These are phyloP conservation scores for Triplophysa bombifrons DNA, from an alignment of 2,797 vertebrate genomes.

Conservation along the genomic window DNA sequence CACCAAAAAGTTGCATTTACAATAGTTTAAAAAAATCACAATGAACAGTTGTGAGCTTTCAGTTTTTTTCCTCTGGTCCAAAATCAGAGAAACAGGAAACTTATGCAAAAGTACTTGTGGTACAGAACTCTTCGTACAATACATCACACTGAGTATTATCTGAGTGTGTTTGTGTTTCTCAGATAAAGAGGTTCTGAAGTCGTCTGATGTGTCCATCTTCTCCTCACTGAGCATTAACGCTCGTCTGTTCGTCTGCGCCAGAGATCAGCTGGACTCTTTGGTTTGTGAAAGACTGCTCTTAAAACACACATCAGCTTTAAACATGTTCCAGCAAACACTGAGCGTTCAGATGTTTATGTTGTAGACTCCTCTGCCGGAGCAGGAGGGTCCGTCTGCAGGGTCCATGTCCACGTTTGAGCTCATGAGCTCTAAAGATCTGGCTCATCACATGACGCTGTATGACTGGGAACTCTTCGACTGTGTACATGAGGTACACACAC, in stretches of 20 bases:
- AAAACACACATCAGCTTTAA: conserved; percentile 23
- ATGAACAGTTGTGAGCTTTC: too few relatives aligned
- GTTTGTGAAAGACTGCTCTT: conserved; percentile 72
- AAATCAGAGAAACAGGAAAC: too few relatives aligned
- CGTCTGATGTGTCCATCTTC: conserved; percentile 93
- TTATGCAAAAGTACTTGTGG: too few relatives aligned
- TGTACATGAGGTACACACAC: conserved; percentile 87
- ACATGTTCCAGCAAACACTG: conserved; percentile 4
- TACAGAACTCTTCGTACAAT: too few relatives aligned
- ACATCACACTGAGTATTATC: too few relatives aligned
- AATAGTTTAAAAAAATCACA: too few relatives aligned
- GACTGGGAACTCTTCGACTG: conserved; percentile 99
- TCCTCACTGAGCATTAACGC: conserved; percentile 93
- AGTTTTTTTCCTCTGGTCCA: too few relatives aligned
- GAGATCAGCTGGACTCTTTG: conserved; percentile 92
- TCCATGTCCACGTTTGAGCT: conserved; percentile 90
- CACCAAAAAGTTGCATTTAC: too few relatives aligned
- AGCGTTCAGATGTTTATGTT: neutral
- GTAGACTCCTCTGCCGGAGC: conserved; percentile 90
- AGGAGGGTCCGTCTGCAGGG: conserved; percentile 89
- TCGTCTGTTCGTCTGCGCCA: conserved; percentile 89
- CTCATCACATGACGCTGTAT: conserved; percentile 93
- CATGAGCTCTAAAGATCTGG: conserved; percentile 98
- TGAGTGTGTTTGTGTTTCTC: conserved; percentile 55
- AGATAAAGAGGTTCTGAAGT: conserved; percentile 94